Percentiles rank a stretch among this genome's conserved stretches.
Evolutionary conservation across 2,113 vertebrate genomes (phyloP).

Genomic region (Varanus komodoensis): DNA sequence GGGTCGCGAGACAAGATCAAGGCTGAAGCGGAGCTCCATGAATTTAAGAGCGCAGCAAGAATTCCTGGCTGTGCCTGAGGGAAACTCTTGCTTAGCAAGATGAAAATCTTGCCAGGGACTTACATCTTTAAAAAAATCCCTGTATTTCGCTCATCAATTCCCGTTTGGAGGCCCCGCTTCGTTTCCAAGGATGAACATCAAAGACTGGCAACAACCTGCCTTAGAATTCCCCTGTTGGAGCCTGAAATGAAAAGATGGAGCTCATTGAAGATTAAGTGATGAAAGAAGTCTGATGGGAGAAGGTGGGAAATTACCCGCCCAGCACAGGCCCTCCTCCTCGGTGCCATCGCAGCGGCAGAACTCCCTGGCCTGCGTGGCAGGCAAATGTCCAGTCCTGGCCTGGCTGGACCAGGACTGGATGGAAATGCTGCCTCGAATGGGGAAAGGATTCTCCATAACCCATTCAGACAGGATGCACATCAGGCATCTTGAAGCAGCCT

Average conservation of each 20-base stretch:
- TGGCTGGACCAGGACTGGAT: too few species aligned
- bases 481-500: too few species aligned
- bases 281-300: not conserved
- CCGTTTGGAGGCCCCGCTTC: not conserved
- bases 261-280: not conserved
- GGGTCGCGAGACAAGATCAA: fast-evolving
- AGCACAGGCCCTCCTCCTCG: too few species aligned
- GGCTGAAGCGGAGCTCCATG: not conserved
- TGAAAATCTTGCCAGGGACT: not conserved
- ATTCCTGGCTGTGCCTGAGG: not conserved
- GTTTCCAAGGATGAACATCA: fast-evolving
- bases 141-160: not conserved
- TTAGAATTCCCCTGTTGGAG: fast-evolving
- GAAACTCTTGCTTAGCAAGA: not conserved
- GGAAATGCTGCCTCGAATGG: too few species aligned
- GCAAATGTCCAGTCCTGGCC: not conserved
- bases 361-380: not conserved
- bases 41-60: not conserved
- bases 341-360: not conserved
- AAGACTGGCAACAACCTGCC: fast-evolving
- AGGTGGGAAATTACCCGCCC: too few species aligned
- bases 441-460: too few species aligned
- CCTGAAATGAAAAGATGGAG: not conserved
- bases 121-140: not conserved
- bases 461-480: too few species aligned